phyloP scores from a whole-genome alignment of 2,888 invertebrate species.

The Melipona beecheii region DNA sequence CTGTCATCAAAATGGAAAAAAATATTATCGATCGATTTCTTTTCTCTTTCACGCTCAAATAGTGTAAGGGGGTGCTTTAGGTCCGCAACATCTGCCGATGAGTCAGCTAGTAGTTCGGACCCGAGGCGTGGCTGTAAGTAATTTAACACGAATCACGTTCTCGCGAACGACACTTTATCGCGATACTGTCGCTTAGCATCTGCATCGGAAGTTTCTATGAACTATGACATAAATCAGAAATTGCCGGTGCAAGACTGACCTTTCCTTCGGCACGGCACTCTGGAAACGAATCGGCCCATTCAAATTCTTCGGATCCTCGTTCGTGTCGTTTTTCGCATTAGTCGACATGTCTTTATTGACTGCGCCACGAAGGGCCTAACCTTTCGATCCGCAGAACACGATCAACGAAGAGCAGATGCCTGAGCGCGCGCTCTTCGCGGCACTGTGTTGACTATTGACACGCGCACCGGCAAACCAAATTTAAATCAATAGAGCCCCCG shows the following conservation, averaged over 20 bases:
- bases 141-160: conserved; percentile 8
- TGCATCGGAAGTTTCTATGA: not conserved
- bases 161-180: conserved; percentile 1
- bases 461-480: conserved; percentile 81
- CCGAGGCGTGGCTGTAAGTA: conserved; percentile 58
- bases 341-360: conserved; percentile 51
- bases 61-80: conserved; percentile 37
- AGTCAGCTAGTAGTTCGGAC: conserved; percentile 45
- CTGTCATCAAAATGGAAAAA: not conserved
- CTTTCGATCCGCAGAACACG: conserved; percentile 48
- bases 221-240: conserved; percentile 27
- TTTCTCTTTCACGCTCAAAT: conserved; percentile 31
- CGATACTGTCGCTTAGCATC: not conserved
- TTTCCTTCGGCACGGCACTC: conserved; percentile 77
- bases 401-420: conserved; percentile 40
- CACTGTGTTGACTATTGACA: conserved; percentile 74
- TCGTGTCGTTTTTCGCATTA: conserved; percentile 25
- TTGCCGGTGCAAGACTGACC: conserved; percentile 70
- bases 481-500: conserved; percentile 83
- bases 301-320: conserved; percentile 35
- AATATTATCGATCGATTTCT: conserved; percentile 57
- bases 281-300: conserved; percentile 71
- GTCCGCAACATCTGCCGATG: conserved; percentile 56
- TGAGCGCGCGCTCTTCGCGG: conserved; percentile 60
- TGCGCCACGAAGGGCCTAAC: conserved; percentile 50